Conservation (phyloP, 2,888 invertebrate genomes). For the Eucera pruinosa region DNA sequence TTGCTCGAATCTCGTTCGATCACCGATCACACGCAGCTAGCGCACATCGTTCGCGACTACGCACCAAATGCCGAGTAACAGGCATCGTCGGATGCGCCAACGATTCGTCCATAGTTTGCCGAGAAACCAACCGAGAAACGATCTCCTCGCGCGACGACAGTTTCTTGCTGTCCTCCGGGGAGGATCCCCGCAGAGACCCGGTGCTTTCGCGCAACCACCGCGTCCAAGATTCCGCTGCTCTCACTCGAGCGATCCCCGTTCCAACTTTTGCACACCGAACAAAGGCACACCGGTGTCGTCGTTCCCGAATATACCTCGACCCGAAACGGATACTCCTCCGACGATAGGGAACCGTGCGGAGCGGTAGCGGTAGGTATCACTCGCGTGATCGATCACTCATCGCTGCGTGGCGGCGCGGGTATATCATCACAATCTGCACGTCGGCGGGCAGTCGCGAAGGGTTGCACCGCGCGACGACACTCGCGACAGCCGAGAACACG, state of each 20-base stretch:
- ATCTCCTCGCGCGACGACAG: background rate
- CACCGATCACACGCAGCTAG: constrained; percentile 55
- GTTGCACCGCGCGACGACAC: constrained; percentile 8
- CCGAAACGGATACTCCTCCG: too few relatives aligned
- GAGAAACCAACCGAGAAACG: background rate
- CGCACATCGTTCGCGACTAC: constrained; percentile 68
- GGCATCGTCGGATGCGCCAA: constrained; percentile 53
- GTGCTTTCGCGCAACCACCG: constrained; percentile 12
- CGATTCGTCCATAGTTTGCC: constrained; percentile 57
- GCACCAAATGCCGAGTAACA: constrained; percentile 56
- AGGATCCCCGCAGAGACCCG: constrained; percentile 30
- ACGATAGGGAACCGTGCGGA: too few relatives aligned
- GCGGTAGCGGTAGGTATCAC: constrained; percentile 41
- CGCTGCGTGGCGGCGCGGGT: background rate
- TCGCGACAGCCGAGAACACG: constrained; percentile 30
- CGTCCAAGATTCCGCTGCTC: background rate
- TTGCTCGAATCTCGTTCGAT: constrained; percentile 22
- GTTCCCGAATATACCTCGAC: constrained; percentile 24
- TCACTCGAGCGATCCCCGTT: background rate
- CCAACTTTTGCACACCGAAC: background rate
- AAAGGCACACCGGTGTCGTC: constrained; percentile 15
- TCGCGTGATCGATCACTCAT: constrained; percentile 38
- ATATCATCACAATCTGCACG: constrained; percentile 3
- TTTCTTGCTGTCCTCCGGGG: constrained; percentile 32
- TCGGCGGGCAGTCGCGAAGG: background rate